Base-by-base conservation (phyloP, 2,888 invertebrate species). In the Chloroclystis v-ata region DNA sequence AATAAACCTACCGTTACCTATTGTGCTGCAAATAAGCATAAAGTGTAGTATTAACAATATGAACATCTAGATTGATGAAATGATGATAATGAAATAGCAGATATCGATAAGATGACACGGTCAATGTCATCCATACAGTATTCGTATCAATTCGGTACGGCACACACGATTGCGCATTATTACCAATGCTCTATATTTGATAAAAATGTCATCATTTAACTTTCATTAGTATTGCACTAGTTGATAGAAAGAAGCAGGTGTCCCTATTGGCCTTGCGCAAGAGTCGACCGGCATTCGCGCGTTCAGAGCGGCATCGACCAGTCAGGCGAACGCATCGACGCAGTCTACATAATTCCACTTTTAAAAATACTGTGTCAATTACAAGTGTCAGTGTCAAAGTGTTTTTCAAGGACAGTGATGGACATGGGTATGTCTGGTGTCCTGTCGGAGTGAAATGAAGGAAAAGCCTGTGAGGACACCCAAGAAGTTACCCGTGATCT, bases 381-480 rank as follows among this genome's bases (percentile, higher is more conserved):
- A 7, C 12, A 6, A 12, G 28, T 16, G 6, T 13, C 4, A 12
- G 32, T 33, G 32, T 16, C 32, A 20, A 33, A 35, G 35, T 35
- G 35, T 11, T 16, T 30, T 32, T 32, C n/a, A 29, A 24, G 20
- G 20, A 35, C 10, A 10, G n/a, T 16, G n/a, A 1, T 61, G 57
- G 65, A 60, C 59, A 68, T 72, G 55, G 59, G 44, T 51, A 50
- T 47, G 28, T 24, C 28, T 43, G 43, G 52, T 45, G 47, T 60
- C 49, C 54, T 37, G 58, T 58, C 54, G 60, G 65, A 63, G 63
- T 85, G 86, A 82, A 75, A 86, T 86, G 86, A 85, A 78, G 81
- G 78, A 69, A 25, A 71, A 72, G 64, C 61, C 63, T 49, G 56
- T 52, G n/a, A 59, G 63, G 56, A 61, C 64, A 54, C 76, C 78